These are phyloP conservation scores for Sternotherus odoratus DNA, from an alignment of 2,797 vertebrate genomes.

Conservation along the genomic window DNA sequence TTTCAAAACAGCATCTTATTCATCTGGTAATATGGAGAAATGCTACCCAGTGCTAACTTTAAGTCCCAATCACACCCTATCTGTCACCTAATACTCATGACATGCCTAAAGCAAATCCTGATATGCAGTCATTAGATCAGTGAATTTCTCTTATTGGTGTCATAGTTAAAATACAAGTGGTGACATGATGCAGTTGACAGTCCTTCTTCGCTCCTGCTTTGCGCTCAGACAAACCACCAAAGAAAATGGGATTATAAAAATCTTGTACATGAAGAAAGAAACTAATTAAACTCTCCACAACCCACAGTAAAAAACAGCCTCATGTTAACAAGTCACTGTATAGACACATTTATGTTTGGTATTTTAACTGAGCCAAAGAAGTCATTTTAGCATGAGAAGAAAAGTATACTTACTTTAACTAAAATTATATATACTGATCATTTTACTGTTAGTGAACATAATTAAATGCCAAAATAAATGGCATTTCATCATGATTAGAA, in stretches of 20 bases:
- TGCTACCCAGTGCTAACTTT: not conserved
- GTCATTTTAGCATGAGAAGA: not conserved
- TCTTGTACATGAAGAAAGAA: not conserved
- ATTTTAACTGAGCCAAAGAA: not conserved
- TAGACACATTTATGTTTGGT: not conserved
- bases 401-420: not conserved
- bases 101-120: not conserved
- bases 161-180: slow-evolving; percentile 34
- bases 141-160: slow-evolving; percentile 5
- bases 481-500: not conserved
- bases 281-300: not conserved
- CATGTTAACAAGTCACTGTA: not conserved
- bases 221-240: not conserved
- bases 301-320: not conserved
- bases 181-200: not conserved
- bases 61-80: not conserved
- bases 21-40: slow-evolving; percentile 28
- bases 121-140: not conserved
- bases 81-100: slow-evolving; percentile 1
- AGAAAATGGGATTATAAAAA: not conserved
- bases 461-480: slow-evolving; percentile 7
- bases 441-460: not conserved
- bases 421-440: not conserved
- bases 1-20: slow-evolving; percentile 41
- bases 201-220: not conserved